A percentile compares a stretch with the other conserved stretches of the same genome.
phyloP scores from a whole-genome alignment of 2,888 invertebrate genomes.

The Antitype chi region DNA sequence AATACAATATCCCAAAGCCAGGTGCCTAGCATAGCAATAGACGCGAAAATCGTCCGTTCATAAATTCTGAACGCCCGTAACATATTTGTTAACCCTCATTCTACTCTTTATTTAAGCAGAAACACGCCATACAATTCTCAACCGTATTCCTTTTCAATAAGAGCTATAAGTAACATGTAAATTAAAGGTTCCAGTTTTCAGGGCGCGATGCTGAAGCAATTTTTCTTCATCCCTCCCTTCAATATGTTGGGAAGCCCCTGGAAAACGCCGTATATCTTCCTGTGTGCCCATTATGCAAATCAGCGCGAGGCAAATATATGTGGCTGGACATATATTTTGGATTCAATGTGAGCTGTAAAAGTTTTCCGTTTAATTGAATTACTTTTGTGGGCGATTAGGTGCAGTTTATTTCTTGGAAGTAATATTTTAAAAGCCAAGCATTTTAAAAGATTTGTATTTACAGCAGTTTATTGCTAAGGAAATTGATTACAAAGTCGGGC shows the following conservation, averaged over 20 bases:
- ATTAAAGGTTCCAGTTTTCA: slow-evolving; percentile 82
- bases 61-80: slow-evolving; percentile 64
- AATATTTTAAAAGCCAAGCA: slow-evolving; percentile 22
- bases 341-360: slow-evolving; percentile 51
- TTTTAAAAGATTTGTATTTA: neutral
- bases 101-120: slow-evolving; percentile 61
- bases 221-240: slow-evolving; percentile 84
- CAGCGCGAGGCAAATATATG: slow-evolving; percentile 71
- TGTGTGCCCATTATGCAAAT: slow-evolving; percentile 84
- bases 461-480: neutral
- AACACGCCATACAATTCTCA: slow-evolving; percentile 52
- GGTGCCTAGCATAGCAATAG: slow-evolving; percentile 57
- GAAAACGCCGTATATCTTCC: slow-evolving; percentile 82
- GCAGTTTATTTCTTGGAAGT: slow-evolving; percentile 47
- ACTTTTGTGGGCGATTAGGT: slow-evolving; percentile 52
- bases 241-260: slow-evolving; percentile 85
- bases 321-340: slow-evolving; percentile 69
- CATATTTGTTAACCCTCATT: slow-evolving; percentile 68
- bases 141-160: slow-evolving; percentile 62
- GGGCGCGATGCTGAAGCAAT: slow-evolving; percentile 79
- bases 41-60: slow-evolving; percentile 60
- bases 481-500: too few species aligned
- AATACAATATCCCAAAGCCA: slow-evolving; percentile 51
- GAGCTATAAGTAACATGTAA: slow-evolving; percentile 66
- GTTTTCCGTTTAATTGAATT: slow-evolving; percentile 62